phyloP scores from a whole-genome alignment of 2,888 invertebrate genomes.

The Parnassius orleans region DNA sequence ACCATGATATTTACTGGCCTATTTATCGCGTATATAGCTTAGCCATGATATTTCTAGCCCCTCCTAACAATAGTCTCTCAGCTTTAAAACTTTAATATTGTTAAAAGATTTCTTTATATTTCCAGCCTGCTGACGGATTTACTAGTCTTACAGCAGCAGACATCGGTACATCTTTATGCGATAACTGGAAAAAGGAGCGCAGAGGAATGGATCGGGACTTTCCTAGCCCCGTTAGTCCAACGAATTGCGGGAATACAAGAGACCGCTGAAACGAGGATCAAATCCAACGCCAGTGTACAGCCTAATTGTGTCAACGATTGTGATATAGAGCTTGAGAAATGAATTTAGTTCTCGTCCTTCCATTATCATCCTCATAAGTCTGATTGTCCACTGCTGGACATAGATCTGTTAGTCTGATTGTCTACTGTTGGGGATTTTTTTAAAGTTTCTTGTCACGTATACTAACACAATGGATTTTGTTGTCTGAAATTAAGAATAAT shows the following conservation, averaged over 20 bases:
- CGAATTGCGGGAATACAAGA: constrained; percentile 65
- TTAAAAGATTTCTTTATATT: constrained; percentile 8
- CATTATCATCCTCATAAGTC: no score
- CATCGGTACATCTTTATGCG: constrained; percentile 73
- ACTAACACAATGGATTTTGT: no score
- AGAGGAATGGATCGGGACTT: constrained; percentile 82
- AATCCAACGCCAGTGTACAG: constrained; percentile 35
- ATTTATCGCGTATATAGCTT: no score
- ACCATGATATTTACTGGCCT: no score
- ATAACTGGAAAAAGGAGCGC: constrained; percentile 80
- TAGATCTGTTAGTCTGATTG: no score
- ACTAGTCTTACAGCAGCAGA: constrained; percentile 72
- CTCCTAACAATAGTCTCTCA: no score
- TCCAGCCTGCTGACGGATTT: constrained; percentile 76
- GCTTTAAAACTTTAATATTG: no score
- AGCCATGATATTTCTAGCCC: no score
- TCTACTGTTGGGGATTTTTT: no score
- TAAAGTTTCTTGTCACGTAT: no score
- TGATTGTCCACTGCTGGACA: no score
- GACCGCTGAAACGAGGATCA: constrained; percentile 32
- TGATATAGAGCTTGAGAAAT: constrained; percentile 15
- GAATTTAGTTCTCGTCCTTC: background rate
- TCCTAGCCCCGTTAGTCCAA: constrained; percentile 74
- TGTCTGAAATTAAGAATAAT: no score
- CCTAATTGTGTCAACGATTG: constrained; percentile 6